phyloP scores from a whole-genome alignment of 2,888 invertebrate species.

The Sesia apiformis region DNA sequence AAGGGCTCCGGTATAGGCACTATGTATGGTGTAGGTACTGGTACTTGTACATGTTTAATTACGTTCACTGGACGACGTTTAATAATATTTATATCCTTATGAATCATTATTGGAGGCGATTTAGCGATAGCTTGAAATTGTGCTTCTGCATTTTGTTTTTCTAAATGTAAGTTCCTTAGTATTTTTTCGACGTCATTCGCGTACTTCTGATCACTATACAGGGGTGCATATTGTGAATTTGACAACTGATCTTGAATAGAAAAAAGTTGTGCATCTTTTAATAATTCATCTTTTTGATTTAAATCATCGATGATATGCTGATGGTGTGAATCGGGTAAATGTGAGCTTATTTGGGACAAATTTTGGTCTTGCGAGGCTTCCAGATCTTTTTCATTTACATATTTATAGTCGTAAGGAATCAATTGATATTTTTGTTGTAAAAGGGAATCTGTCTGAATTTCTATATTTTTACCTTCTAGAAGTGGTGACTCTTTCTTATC shows the following conservation, averaged over 20 bases:
- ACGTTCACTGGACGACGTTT: conserved; percentile 22
- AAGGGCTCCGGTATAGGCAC: conserved; percentile 34
- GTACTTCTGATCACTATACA: conserved; percentile 34
- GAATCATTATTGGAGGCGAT: conserved; percentile 21
- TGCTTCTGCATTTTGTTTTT: conserved; percentile 32
- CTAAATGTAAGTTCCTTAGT: conserved; percentile 19
- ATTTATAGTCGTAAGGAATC: conserved; percentile 9
- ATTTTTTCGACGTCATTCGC: conserved; percentile 35
- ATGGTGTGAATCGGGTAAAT: conserved; percentile 1
- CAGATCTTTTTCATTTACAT: conserved; percentile 2
- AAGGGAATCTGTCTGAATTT: conserved; percentile 7
- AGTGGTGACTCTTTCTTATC: neutral
- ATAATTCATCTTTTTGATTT: neutral
- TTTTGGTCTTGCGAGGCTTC: conserved; percentile 1
- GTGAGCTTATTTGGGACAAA: neutral
- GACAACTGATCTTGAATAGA: conserved; percentile 8
- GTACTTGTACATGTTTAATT: conserved; percentile 21
- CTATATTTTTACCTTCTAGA: conserved; percentile 4
- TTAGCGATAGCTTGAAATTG: conserved; percentile 33
- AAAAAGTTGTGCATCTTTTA: neutral
- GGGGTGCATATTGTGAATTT: conserved; percentile 30
- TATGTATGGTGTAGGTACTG: conserved; percentile 20
- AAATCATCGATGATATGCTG: conserved; percentile 1
- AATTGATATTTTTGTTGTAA: conserved; percentile 5
- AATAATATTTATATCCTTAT: conserved; percentile 27